Evolutionary conservation across 2,797 vertebrate genomes (phyloP).

Genomic region (Cynodonichthys magdalenae): DNA sequence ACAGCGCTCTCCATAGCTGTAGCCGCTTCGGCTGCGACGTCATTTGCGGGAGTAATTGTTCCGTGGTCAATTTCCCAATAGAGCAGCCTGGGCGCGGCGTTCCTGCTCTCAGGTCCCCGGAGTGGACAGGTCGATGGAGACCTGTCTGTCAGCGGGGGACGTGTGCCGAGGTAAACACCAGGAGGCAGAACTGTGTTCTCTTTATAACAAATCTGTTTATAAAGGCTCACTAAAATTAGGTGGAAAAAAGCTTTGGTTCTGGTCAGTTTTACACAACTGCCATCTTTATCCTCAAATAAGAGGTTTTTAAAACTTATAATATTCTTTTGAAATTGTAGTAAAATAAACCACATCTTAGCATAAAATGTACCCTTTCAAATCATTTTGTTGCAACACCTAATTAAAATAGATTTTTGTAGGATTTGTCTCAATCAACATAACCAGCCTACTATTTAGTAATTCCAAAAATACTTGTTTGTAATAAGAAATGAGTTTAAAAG

Average conservation of each 20-base stretch:
- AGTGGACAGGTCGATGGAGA: conserved; percentile 39
- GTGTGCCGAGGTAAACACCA: conserved; percentile 25
- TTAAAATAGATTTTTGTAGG: background rate
- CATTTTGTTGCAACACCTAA: no score
- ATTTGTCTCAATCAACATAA: background rate
- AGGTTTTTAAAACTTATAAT: no score
- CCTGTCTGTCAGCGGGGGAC: conserved; percentile 49
- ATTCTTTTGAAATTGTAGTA: no score
- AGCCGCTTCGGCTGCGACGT: conserved; percentile 16
- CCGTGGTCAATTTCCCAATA: conserved; percentile 53
- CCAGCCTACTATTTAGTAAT: no score
- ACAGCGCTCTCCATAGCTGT: background rate
- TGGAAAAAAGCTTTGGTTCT: background rate
- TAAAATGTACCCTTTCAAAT: no score
- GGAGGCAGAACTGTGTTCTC: conserved; percentile 11
- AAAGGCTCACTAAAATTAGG: background rate
- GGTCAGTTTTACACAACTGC: no score
- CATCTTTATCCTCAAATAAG: no score
- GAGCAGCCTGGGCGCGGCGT: conserved; percentile 19
- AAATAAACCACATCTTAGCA: no score
- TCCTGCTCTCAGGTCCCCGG: conserved; percentile 26
- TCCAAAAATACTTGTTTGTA: no score
- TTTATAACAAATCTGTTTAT: background rate
- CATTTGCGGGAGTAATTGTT: conserved; percentile 61
- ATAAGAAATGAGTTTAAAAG: no score